Evolutionary conservation across 2,888 invertebrate species (phyloP).

Genomic region (Perithous albicinctus): DNA sequence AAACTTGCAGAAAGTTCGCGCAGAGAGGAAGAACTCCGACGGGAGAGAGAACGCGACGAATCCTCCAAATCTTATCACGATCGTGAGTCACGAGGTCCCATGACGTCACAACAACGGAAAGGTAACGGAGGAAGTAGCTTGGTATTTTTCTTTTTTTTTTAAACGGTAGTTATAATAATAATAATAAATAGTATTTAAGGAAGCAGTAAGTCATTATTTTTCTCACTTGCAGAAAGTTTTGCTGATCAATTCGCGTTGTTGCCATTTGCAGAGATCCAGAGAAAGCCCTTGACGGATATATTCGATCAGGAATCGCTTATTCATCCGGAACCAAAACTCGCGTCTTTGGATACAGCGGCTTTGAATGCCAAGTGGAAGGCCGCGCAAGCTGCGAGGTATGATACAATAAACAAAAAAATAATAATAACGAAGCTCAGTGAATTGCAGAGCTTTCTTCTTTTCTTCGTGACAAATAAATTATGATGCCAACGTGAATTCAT

Average conservation of each 20-base stretch:
- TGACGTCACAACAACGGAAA: slow-evolving; percentile 82
- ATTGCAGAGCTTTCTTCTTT: not conserved
- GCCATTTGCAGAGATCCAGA: slow-evolving; percentile 78
- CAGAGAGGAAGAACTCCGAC: slow-evolving; percentile 81
- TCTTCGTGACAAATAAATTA: too few species aligned
- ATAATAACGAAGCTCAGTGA: not conserved
- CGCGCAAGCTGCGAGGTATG: slow-evolving; percentile 78
- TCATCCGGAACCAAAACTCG: slow-evolving; percentile 82
- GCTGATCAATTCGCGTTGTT: slow-evolving; percentile 50
- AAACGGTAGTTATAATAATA: slow-evolving; percentile 10
- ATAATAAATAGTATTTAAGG: too few species aligned
- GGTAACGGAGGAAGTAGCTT: too few species aligned
- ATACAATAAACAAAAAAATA: not conserved
- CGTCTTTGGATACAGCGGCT: slow-evolving; percentile 80
- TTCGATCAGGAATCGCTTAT: slow-evolving; percentile 82
- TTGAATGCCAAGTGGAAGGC: slow-evolving; percentile 83
- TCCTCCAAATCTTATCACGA: slow-evolving; percentile 82
- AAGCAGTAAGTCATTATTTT: slow-evolving; percentile 36
- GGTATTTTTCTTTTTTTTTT: too few species aligned
- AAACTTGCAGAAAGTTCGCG: slow-evolving; percentile 81
- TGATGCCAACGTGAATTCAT: too few species aligned
- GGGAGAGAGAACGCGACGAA: slow-evolving; percentile 81
- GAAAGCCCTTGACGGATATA: slow-evolving; percentile 81
- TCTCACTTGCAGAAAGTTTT: slow-evolving; percentile 36
- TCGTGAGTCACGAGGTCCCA: slow-evolving; percentile 79